phyloP scores from a whole-genome alignment of 2,797 vertebrate genomes.

The Neosilurus mollespiculum region DNA sequence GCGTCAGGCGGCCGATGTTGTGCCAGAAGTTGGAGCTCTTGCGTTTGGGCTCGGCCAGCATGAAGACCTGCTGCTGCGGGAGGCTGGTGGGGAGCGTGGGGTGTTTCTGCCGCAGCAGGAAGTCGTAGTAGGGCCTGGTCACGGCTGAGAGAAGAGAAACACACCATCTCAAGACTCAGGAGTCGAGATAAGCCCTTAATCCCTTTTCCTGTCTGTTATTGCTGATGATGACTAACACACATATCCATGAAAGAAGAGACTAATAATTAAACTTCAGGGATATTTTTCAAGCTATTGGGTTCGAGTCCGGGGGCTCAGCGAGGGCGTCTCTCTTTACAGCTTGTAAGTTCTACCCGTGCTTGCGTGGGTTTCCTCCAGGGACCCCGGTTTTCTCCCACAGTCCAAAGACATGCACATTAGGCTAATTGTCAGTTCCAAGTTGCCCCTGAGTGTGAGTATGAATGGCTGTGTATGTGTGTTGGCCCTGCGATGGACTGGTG shows the following conservation, averaged over 20 bases:
- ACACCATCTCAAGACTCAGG: not conserved
- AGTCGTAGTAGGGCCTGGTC: constrained; percentile 89
- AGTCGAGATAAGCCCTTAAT: not conserved
- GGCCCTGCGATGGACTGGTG: too few relatives aligned
- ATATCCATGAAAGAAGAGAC: not conserved
- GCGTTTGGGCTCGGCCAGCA: constrained; percentile 92
- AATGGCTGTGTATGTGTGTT: too few relatives aligned
- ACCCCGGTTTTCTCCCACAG: too few relatives aligned
- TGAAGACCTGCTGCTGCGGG: constrained; percentile 91
- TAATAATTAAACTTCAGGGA: not conserved
- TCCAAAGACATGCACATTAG: too few relatives aligned
- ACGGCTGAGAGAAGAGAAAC: constrained; percentile 71
- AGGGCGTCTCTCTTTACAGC: too few relatives aligned
- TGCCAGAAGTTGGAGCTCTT: constrained; percentile 97
- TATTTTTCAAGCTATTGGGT: too few relatives aligned
- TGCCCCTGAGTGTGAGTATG: too few relatives aligned
- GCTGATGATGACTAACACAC: not conserved
- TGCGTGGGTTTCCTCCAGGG: too few relatives aligned
- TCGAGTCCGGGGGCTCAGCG: too few relatives aligned
- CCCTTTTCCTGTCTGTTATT: not conserved
- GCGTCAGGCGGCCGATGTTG: constrained; percentile 91
- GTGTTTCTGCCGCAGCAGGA: constrained; percentile 90
- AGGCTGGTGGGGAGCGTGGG: constrained; percentile 82
- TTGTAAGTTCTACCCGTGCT: too few relatives aligned
- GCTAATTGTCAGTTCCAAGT: too few relatives aligned